Evolutionary conservation across 1,140 invertebrate genomes (phyloP).

Genomic region (Lepidurus apus): DNA sequence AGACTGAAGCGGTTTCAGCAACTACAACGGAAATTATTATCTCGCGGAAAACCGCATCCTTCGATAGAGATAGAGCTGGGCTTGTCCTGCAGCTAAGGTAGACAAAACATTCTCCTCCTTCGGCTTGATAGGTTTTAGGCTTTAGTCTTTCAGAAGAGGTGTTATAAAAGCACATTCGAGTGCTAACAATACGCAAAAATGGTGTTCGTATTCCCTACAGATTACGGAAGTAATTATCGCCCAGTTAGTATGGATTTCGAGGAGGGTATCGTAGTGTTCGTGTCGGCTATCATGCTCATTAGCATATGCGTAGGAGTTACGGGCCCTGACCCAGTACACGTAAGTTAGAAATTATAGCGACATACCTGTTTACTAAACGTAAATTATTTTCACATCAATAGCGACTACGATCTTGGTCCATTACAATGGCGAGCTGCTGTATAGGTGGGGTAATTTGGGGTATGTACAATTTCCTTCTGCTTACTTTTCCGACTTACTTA

Average conservation of each 20-base stretch:
- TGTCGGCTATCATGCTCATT: neutral
- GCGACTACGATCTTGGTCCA: neutral
- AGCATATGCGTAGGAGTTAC: slow-evolving; percentile 26
- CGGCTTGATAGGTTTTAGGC: neutral
- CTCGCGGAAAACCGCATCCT: neutral
- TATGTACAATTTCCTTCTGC: neutral
- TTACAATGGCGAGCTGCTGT: neutral
- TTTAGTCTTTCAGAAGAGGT: neutral
- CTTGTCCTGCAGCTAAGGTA: neutral
- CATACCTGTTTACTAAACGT: neutral
- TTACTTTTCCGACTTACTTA: too few species aligned
- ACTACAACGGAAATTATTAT: neutral
- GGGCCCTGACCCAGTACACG: neutral
- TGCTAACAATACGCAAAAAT: neutral
- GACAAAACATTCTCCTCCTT: neutral
- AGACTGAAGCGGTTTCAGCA: neutral
- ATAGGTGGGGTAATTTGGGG: slow-evolving; percentile 21
- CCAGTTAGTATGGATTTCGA: slow-evolving; percentile 26
- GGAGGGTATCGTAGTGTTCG: slow-evolving; percentile 12
- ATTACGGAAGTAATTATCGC: slow-evolving; percentile 23
- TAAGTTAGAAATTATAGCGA: neutral
- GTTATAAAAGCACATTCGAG: neutral
- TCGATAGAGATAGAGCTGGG: neutral
- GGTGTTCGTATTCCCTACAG: slow-evolving; percentile 8
- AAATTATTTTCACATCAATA: neutral